phyloP scores from a whole-genome alignment of 2,797 vertebrate genomes.

The Selene dorsalis region DNA sequence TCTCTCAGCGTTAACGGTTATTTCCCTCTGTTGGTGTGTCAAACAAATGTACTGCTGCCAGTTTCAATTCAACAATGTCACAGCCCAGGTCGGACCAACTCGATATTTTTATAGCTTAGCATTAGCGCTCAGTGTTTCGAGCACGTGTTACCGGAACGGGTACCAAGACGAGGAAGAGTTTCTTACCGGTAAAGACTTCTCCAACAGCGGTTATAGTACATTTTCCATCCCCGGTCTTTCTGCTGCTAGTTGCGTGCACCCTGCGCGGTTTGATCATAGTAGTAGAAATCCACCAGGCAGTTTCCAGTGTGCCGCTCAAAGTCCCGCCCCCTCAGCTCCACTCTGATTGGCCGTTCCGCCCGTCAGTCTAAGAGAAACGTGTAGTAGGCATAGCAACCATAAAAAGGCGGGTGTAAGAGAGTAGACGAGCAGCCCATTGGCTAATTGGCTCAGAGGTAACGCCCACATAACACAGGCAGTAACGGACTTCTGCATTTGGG shows the following conservation, averaged over 20 bases:
- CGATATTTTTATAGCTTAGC: constrained; percentile 51
- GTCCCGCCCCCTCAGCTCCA: constrained; percentile 60
- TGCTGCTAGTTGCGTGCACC: constrained; percentile 30
- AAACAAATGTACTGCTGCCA: constrained; percentile 65
- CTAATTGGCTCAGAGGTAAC: background rate
- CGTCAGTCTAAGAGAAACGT: constrained; percentile 59
- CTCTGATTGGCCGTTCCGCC: constrained; percentile 64
- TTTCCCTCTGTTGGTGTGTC: constrained; percentile 59
- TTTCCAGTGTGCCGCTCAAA: constrained; percentile 56
- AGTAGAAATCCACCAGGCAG: constrained; percentile 73
- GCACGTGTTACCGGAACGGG: background rate
- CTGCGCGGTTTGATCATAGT: constrained; percentile 68
- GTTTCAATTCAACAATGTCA: constrained; percentile 69
- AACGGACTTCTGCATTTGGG: background rate
- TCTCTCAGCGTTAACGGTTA: background rate
- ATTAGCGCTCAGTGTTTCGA: constrained; percentile 27
- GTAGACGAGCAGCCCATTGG: constrained; percentile 60
- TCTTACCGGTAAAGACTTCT: constrained; percentile 76
- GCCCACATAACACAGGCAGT: constrained; percentile 32
- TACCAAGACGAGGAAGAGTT: background rate
- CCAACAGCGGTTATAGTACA: constrained; percentile 60
- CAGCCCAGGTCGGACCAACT: constrained; percentile 51
- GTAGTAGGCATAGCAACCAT: constrained; percentile 84
- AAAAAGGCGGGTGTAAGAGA: constrained; percentile 57
- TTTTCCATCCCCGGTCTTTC: constrained; percentile 59